Conservation (phyloP, 2,797 vertebrate species). For the Artibeus lituratus region DNA sequence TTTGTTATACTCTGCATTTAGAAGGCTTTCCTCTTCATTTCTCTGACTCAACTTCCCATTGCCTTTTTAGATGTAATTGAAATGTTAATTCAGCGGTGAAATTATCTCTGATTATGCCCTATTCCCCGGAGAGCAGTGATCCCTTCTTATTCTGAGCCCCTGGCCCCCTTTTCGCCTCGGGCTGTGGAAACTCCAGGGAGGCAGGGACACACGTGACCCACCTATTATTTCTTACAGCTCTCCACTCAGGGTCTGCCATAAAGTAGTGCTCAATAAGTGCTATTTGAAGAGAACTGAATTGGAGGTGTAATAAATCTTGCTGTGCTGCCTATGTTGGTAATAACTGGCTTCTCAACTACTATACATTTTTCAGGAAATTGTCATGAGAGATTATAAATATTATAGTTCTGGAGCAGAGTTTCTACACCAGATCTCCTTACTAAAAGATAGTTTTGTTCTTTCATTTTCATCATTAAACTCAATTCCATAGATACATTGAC, state of each 20-base stretch:
- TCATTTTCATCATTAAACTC: constrained; percentile 21
- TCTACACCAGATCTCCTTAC: not conserved
- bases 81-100: not conserved
- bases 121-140: not conserved
- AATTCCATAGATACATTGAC: constrained; percentile 2
- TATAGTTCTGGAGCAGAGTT: not conserved
- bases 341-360: constrained; percentile 35
- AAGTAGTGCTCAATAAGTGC: not conserved
- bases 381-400: not conserved
- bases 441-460: not conserved
- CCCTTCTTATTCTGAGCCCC: not conserved
- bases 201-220: not conserved
- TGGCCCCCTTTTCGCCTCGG: not conserved
- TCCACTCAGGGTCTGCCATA: not conserved
- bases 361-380: constrained; percentile 42
- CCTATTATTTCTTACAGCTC: not conserved
- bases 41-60: not conserved
- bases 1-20: not conserved
- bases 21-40: not conserved
- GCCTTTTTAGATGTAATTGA: not conserved
- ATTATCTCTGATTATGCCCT: not conserved
- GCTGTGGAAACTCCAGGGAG: not conserved
- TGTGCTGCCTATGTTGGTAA: not conserved
- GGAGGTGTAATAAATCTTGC: not conserved
- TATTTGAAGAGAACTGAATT: constrained; percentile 3